Base-by-base conservation (phyloP, 2,888 invertebrate genomes). In the Desoria tigrina region DNA sequence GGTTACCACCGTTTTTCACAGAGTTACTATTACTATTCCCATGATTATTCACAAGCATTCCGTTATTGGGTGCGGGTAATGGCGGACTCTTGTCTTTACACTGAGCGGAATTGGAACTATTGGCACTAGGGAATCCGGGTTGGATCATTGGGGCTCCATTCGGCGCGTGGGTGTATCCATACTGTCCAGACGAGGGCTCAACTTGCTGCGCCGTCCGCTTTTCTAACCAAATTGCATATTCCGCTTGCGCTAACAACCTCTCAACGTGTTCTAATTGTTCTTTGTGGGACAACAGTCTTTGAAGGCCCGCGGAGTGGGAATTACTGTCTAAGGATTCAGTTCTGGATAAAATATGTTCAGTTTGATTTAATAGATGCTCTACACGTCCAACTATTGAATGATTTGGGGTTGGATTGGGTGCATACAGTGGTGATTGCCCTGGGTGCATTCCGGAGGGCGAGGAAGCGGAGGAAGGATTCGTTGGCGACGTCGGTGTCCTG, bases 241-340 rank as follows among this genome's bases (percentile, higher is more conserved):
- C 76, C n/a, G 76, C 76, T 66, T 76, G 76, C 39, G 76, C 76
- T 64, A 76, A 68, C 45, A 76, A 74, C 69, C 72, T 73, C 60
- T 76, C 76, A 32, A 76, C 76, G 54, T 75, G 75, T 62, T 76
- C 76, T 61, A 76, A 61, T 61, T 76, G 76, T 53, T 76, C 76
- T 63, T 76, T 76, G 51, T 76, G 76, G 53, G 74, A 74, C 61
- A 76, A 69, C 56, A 76, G 67, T 58, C 76, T 70, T 69, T 76
- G 75, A 50, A 76, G 68, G 61, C 76, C 76, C 60, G 76, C 75
- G 53, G 75, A 74, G 66, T 75, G 75, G 27, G 75, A 68, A 67
- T 74, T 75, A 60, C 72, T 73, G 68, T 76, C 76, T 63, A 76
- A 67, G 55, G 76, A 76, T 69, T 76, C 76, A 69, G 76, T 76